Conservation (phyloP, 1,140 invertebrate genomes). For the Brachionus paranguensis region DNA sequence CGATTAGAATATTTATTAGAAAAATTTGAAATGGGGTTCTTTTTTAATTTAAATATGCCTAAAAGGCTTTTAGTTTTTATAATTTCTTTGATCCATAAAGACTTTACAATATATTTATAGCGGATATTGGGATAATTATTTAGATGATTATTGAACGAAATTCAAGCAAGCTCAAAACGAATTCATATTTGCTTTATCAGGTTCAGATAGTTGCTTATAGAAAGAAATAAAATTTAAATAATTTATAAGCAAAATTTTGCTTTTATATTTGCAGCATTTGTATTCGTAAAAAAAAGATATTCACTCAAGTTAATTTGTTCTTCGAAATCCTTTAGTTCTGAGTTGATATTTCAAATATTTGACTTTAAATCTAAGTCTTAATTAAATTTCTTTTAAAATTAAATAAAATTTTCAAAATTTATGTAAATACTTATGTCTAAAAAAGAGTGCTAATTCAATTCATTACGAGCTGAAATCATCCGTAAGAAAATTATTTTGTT, state of each 20-base stretch:
- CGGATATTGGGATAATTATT: neutral
- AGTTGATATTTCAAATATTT: neutral
- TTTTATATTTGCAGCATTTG: neutral
- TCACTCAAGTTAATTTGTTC: neutral
- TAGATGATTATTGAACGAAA: neutral
- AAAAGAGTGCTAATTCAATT: neutral
- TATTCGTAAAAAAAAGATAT: neutral
- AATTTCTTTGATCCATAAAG: too few species aligned
- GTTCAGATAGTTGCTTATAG: neutral
- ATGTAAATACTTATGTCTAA: neutral
- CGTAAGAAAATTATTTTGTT: neutral
- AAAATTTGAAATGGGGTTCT: too few species aligned
- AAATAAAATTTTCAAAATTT: neutral
- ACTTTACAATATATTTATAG: too few species aligned
- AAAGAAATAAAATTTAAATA: neutral
- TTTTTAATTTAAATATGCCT: too few species aligned
- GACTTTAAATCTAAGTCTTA: neutral
- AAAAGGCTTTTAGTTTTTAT: too few species aligned
- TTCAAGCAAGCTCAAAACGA: neutral
- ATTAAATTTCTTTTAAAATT: neutral
- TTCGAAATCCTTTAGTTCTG: neutral
- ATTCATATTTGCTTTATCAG: conserved; percentile 9
- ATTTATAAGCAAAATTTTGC: neutral
- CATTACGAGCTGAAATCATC: neutral
- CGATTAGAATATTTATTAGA: too few species aligned